Evolutionary conservation across 2,797 vertebrate species (phyloP).

Genomic region (Danio albolineatus): DNA sequence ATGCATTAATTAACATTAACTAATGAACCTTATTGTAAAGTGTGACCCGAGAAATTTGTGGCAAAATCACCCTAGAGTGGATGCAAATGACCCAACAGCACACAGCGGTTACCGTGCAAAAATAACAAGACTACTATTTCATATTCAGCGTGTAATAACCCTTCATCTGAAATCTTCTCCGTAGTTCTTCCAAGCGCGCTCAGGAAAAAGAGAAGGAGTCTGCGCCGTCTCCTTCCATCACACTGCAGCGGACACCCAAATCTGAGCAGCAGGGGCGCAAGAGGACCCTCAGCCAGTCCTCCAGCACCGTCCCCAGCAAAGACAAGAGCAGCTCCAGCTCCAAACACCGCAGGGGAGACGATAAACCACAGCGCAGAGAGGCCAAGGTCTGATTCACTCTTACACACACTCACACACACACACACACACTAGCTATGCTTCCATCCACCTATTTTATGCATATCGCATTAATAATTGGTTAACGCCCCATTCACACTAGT

Average conservation of each 20-base stretch:
- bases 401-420: not conserved
- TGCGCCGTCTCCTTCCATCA: conserved; percentile 90
- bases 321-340: conserved; percentile 83
- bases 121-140: no score
- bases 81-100: no score
- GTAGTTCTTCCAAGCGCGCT: conserved; percentile 86
- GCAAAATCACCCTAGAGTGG: no score
- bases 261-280: conserved; percentile 89
- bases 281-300: conserved; percentile 92
- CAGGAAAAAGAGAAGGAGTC: conserved; percentile 93
- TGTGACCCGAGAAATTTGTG: no score
- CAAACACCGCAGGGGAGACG: conserved; percentile 92
- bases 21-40: no score
- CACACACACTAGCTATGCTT: not conserved
- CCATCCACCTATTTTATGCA: not conserved
- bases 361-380: conserved; percentile 87
- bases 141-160: no score
- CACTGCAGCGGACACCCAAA: conserved; percentile 88
- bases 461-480: not conserved
- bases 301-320: conserved; percentile 89
- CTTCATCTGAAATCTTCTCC: not conserved
- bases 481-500: no score
- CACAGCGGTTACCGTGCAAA: no score
- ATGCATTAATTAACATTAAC: no score
- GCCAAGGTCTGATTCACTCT: conserved; percentile 81